Base-by-base conservation (phyloP, 2,113 vertebrate genomes). In the Pelecanoides urinatrix region DNA sequence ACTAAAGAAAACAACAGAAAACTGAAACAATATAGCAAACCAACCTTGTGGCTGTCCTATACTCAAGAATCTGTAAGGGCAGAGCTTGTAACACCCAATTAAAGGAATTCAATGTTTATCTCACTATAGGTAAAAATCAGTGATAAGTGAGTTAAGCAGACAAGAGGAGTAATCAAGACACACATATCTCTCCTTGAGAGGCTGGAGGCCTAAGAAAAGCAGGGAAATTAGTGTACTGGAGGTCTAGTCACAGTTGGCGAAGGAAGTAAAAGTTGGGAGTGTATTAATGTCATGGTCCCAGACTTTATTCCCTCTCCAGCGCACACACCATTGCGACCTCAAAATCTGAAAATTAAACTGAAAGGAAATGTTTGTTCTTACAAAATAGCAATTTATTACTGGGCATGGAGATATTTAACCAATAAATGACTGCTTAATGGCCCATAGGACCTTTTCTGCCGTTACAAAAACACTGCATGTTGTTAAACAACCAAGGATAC, bases 391-490 rank as follows among this genome's bases (percentile, higher is more conserved):
- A 80, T 90, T 90, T 61, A 88, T 96, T 88, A 94, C 70, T 16
- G 42, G 44, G 68, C 96, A 83, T 52, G 58, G 92, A 96, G 94
- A 96, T 95, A 86, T 90, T 92, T 95, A 96, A 94, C 94, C 89
- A 92, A 92, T 82, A 82, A 75, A 87, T 81, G 86, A 96, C 92
- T 94, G 77, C 58, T 95, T 95, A 74, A 88, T 94, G 86, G 91
- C 88, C 92, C 85, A 77, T 96, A 81, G 50, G 95, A 90, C 85
- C 72, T 92, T 70, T 91, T 92, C 92, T 91, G 79, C 93, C 88
- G 92, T 86, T 94, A 92, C 85, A 88, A 97, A 96, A 96, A 83
- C 92, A 79, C 32, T 85, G 34, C 34, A 42, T 62, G 85, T 71
- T 90, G 92, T 90, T 94, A 96, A 96, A 95, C 59, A 68, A 67